Conservation (phyloP, 2,888 invertebrate genomes). For the Pseudanteris insignis region DNA sequence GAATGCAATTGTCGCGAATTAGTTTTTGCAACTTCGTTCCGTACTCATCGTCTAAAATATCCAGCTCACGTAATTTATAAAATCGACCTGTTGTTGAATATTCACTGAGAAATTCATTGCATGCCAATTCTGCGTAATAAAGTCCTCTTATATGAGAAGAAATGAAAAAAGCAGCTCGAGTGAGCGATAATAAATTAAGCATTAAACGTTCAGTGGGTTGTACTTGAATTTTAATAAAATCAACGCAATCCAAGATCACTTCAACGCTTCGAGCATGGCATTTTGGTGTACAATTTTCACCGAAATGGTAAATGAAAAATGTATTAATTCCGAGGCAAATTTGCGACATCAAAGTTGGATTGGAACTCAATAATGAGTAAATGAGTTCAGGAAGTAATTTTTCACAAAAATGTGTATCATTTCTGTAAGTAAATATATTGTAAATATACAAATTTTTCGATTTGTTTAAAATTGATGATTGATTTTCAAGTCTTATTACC, state of each 20-base stretch:
- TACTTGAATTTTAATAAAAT: constrained; percentile 68
- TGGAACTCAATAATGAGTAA: constrained; percentile 67
- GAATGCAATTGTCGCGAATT: constrained; percentile 64
- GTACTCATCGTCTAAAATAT: constrained; percentile 63
- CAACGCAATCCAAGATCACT: constrained; percentile 74
- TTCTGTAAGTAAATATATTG: constrained; percentile 24
- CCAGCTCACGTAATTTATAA: constrained; percentile 52
- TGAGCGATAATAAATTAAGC: constrained; percentile 76
- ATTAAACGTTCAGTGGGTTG: constrained; percentile 34
- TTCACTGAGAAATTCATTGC: constrained; percentile 43
- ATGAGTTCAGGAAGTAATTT: constrained; percentile 73
- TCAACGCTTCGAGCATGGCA: constrained; percentile 23
- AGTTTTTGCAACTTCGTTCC: constrained; percentile 70
- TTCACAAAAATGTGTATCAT: constrained; percentile 74
- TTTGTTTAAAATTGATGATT: too few species aligned
- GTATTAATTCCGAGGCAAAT: constrained; percentile 68
- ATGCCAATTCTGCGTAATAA: constrained; percentile 77
- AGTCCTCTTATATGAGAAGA: constrained; percentile 78
- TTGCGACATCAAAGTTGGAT: constrained; percentile 57
- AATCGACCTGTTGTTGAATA: constrained; percentile 4
- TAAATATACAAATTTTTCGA: too few species aligned
- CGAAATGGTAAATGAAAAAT: constrained; percentile 71
- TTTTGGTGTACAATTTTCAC: constrained; percentile 39
- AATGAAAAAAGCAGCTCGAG: constrained; percentile 78
- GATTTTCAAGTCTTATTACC: too few species aligned